Evolutionary conservation across 1,140 invertebrate species (phyloP), one percentile per base, ranked within the genome.

Genomic region (Stenopsyche tienmushanensis): DNA sequence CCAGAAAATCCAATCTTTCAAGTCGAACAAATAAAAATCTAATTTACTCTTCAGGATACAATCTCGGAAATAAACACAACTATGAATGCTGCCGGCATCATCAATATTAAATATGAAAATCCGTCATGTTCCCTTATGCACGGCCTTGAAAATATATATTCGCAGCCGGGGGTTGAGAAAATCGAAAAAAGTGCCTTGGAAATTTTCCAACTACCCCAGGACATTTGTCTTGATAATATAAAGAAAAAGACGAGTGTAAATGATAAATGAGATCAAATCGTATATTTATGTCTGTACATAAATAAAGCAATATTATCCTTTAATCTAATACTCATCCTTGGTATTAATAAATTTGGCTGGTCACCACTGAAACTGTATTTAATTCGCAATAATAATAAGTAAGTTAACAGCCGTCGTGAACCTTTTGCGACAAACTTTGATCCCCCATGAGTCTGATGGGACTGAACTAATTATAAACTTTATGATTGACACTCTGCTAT

Each of bases 381-480:
- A 53, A 53, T 53, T 17, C 23, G 24, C 23, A 18, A 53, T 53
- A 53, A 53, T 53, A 53, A 53, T 53, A 29, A 53, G 24, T 53
- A 26, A 53, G 50, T 53, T 53, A 53, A 23, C 50, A 53, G 50
- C 9, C 23, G 50, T 53, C 50, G 24, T 10, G 23, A 53, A 53
- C 50, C 50, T 53, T 53, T 53, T 23, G 15, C 21, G 5, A 5
- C 29, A 34, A 34, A 34, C 5, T 34, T 34, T 5, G 29, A 34
- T 34, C 29, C 29, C 29, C 13, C 5, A 13, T 34, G 29, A 34
- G 29, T 7, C 5, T 34, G 29, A 13, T 13, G 50, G 50, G 21
- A 53, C 23, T 10, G 17, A 53, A 53, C 50, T 53, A 25, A 53
- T 53, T 53, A 53, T 26, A 53, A 53, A 53, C 50, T 53, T 53